phyloP scores from a whole-genome alignment of 2,797 vertebrate genomes.

The Sitta carolinensis region DNA sequence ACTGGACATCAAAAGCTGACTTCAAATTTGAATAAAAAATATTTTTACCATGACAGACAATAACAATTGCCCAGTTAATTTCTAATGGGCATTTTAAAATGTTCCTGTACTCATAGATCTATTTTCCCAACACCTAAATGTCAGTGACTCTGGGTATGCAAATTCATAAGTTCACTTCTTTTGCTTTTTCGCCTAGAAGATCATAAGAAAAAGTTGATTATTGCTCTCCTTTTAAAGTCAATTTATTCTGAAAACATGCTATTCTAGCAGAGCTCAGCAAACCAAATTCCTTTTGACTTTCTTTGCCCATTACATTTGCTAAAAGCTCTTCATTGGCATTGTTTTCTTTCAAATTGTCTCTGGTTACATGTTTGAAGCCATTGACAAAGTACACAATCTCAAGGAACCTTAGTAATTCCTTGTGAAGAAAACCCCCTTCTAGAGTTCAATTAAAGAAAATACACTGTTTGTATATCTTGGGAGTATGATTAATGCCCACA shows the following conservation, averaged over 20 bases:
- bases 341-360: neutral
- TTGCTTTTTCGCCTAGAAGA: neutral
- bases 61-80: accelerated
- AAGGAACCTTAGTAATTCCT: neutral
- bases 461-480: accelerated
- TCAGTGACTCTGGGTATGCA: neutral
- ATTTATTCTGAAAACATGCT: neutral
- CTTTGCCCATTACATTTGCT: neutral
- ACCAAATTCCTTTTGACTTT: neutral
- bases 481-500: neutral
- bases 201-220: neutral
- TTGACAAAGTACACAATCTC: neutral
- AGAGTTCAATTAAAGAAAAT: neutral
- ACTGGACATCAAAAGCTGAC: neutral
- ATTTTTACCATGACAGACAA: neutral
- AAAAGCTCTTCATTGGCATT: neutral
- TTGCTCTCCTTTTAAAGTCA: neutral
- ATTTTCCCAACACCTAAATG: neutral
- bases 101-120: neutral
- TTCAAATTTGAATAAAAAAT: neutral
- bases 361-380: neutral
- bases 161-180: neutral
- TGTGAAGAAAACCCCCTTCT: neutral
- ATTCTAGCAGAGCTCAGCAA: neutral
- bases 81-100: neutral